Base-by-base conservation (phyloP, 2,113 vertebrate genomes). In the Aspidoscelis tigris region DNA sequence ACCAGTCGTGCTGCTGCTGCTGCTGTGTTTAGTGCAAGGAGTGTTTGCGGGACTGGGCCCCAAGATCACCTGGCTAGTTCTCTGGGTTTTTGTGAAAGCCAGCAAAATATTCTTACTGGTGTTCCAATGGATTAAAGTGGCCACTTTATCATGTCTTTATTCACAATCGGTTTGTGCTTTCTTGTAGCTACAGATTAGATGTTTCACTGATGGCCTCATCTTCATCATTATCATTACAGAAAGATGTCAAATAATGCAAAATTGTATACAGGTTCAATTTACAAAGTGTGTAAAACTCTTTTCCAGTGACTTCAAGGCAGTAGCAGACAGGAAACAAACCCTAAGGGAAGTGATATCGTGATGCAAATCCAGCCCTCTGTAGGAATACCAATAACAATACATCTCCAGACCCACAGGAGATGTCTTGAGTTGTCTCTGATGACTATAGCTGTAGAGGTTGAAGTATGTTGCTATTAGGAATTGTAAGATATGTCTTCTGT, bases 371-470 rank as follows among this genome's bases (percentile, higher is more conserved):
- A 76, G 44, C 58, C 84, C 82, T 89, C 88, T 89, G 75, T 5
- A 89, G 88, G 91, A 87, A 91, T 47, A 84, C 58, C 88, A 83
- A 74, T 84, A 22, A 14, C 65, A 53, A 82, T 90, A 87, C 43
- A 86, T 82, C 68, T 78, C 55, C 58, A 66, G 69, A 12, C 69
- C 75, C 81, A 83, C n/a, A 39, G 76, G 85, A 89, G 84, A 83
- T 74, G 77, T 69, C 87, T 89, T 85, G 87, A 87, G 83, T 73
- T 77, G 47, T 89, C 84, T 78, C 76, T 39, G 58, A 66, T 87
- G 76, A 78, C 68, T 73, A 72, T 79, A 89, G 80, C 74, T 73
- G 68, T 77, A 82, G 44, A 58, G n/a, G 75, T 66, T 86, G 85
- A 74, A 58, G 68, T 84, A 83, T 83, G 86, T 65, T 87, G 69